Conservation (phyloP, 2,888 invertebrate species). For the Phymatocera aterrima region DNA sequence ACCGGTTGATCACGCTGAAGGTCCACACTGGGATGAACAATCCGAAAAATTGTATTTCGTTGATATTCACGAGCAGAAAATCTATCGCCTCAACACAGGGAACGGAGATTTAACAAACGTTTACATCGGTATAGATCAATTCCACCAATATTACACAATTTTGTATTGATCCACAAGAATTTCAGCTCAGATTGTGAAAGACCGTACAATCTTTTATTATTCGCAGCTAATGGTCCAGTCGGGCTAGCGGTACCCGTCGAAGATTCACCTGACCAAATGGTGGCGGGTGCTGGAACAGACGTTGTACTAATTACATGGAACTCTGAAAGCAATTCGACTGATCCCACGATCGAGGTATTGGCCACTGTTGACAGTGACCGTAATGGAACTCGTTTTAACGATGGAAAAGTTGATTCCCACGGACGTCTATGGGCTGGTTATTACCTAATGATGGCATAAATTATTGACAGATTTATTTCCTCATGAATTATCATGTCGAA, state of each 20-base stretch:
- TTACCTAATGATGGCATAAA: constrained; percentile 41
- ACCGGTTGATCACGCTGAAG: constrained; percentile 76
- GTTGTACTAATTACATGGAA: constrained; percentile 76
- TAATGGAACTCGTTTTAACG: constrained; percentile 77
- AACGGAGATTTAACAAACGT: constrained; percentile 74
- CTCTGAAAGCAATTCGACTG: constrained; percentile 62
- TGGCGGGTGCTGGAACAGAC: constrained; percentile 72
- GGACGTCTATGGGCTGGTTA: constrained; percentile 79
- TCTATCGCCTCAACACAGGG: constrained; percentile 76
- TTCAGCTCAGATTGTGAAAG: not conserved
- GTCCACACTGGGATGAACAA: constrained; percentile 79
- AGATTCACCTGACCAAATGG: constrained; percentile 67
- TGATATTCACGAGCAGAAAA: constrained; percentile 76
- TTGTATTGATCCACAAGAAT: not conserved
- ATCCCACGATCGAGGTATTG: constrained; percentile 63
- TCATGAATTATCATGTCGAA: not conserved
- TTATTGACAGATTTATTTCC: not conserved
- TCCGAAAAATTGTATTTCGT: constrained; percentile 80
- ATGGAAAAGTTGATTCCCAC: constrained; percentile 78
- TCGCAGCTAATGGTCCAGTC: constrained; percentile 59
- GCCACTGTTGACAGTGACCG: constrained; percentile 74
- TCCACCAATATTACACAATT: no score
- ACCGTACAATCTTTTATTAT: no score
- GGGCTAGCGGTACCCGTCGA: constrained; percentile 74
- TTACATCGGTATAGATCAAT: constrained; percentile 34